These are phyloP conservation scores for Macrotrachela quadricornifera DNA, from an alignment of 1,140 invertebrate species.

Conservation along the genomic window DNA sequence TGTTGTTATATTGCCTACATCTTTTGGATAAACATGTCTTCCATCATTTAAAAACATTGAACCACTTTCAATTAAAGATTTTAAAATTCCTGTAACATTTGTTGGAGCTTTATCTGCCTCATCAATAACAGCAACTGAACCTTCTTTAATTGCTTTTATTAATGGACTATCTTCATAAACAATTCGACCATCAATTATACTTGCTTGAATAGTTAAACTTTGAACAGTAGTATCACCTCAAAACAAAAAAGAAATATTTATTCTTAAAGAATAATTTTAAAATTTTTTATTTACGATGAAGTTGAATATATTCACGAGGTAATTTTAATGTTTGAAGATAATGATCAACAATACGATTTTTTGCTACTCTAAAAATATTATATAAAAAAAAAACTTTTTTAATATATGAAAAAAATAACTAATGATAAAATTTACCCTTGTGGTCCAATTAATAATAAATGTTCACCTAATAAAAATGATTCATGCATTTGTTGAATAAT, in stretches of 20 bases:
- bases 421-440: slow-evolving; percentile 44
- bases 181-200: slow-evolving; percentile 62
- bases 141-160: slow-evolving; percentile 58
- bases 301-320: slow-evolving; percentile 78
- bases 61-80: slow-evolving; percentile 73
- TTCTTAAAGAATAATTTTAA: not conserved
- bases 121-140: slow-evolving; percentile 73
- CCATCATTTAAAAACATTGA: slow-evolving; percentile 87
- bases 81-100: slow-evolving; percentile 80
- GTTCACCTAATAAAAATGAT: slow-evolving; percentile 70
- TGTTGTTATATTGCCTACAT: not conserved
- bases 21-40: slow-evolving; percentile 20
- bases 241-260: slow-evolving; percentile 4
- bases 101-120: slow-evolving; percentile 91
- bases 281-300: slow-evolving; percentile 43
- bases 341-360: slow-evolving; percentile 75
- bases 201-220: slow-evolving; percentile 69
- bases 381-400: too few relatives aligned
- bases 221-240: slow-evolving; percentile 78
- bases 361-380: slow-evolving; percentile 36
- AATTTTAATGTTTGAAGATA: slow-evolving; percentile 63
- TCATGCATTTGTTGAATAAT: slow-evolving; percentile 55
- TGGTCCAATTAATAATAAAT: slow-evolving; percentile 78
- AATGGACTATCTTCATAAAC: slow-evolving; percentile 79
- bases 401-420: too few relatives aligned